Conservation (phyloP, 2,113 vertebrate species). For the Nesogale talazaci region DNA sequence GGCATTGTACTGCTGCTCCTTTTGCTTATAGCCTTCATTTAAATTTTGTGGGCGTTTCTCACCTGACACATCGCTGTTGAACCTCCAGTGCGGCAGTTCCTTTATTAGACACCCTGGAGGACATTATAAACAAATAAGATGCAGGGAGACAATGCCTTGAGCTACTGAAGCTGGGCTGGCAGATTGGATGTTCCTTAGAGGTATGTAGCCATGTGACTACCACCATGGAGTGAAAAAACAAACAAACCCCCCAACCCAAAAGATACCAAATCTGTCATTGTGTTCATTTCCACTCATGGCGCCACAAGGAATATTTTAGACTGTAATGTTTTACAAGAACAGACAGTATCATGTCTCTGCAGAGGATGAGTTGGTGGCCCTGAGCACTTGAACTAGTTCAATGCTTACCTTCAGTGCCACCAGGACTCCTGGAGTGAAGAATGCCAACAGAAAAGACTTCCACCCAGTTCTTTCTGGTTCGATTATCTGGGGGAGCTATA, state of each 20-base stretch:
- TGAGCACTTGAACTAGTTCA: too few relatives aligned
- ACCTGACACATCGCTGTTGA: constrained; percentile 22
- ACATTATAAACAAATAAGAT: background rate
- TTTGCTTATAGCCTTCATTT: constrained; percentile 42
- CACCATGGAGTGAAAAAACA: background rate
- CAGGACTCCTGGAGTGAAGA: background rate
- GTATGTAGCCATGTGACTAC: background rate
- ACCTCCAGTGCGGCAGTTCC: background rate
- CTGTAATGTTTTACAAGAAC: too few relatives aligned
- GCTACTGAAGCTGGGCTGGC: background rate
- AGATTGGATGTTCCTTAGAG: background rate
- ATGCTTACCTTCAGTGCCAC: too few relatives aligned
- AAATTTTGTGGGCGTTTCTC: constrained; percentile 46
- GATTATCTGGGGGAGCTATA: background rate
- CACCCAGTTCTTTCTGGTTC: background rate
- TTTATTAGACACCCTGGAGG: constrained; percentile 11
- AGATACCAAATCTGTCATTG: too few relatives aligned
- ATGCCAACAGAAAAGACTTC: too few relatives aligned
- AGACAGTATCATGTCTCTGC: too few relatives aligned
- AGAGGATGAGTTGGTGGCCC: too few relatives aligned
- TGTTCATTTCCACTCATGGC: too few relatives aligned
- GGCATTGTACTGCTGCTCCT: background rate
- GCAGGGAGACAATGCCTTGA: background rate
- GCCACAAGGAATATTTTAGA: too few relatives aligned
- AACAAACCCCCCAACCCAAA: too few relatives aligned